Evolutionary conservation across 2,113 vertebrate genomes (phyloP), one percentile per base, ranked within the genome.

Genomic region (Tonatia bakeri): DNA sequence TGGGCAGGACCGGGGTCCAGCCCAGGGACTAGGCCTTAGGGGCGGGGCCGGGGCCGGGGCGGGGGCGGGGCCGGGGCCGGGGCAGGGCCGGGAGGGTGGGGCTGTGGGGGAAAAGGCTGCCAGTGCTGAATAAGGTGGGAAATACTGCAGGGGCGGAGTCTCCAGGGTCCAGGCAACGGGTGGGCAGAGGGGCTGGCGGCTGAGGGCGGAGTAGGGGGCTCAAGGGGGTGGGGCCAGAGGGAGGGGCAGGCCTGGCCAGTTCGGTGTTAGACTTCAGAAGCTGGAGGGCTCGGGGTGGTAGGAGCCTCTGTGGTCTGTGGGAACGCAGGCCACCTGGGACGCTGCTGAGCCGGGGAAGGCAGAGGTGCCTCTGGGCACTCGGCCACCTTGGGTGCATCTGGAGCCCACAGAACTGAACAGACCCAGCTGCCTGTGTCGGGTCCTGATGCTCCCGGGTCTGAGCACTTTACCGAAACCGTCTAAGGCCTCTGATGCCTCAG

Each of bases 61-160:
- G 10, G 7, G 2, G n/a, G n/a, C n/a, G 5, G 33, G 33, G 17
- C 36, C 4, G 1, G 65, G 40, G n/a, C n/a, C 20, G 0, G 28
- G 3, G 20, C 20, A 20, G 31, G 10, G 17, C 15, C 36, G 10
- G 7, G 2, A 2, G 19, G 43, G 64, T 20, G 43, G 65, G 19
- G 26, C 19, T 4, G 38, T 3, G 36, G 69, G 24, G 33, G 19
- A 6, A 20, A 43, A 43, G 73, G 75, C 31, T 8, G 38, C 17
- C 2, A 1, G 7, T 7, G 19, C 15, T 11, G 5, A 17, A 2
- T 28, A 17, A 31, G 38, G 14, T 14, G 22, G 61, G 1, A 11
- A 2, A 28, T 26, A 26, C 10, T 11, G 22, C 84, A 7, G 14
- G 61, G 15, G 11, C 61, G 10, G 36, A 31, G 36, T 16, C 47